A percentile compares a stretch with the other conserved stretches of the same genome.
These are phyloP conservation scores for Cepaea hortensis DNA, from an alignment of 2,888 invertebrate species.

Conservation along the genomic window DNA sequence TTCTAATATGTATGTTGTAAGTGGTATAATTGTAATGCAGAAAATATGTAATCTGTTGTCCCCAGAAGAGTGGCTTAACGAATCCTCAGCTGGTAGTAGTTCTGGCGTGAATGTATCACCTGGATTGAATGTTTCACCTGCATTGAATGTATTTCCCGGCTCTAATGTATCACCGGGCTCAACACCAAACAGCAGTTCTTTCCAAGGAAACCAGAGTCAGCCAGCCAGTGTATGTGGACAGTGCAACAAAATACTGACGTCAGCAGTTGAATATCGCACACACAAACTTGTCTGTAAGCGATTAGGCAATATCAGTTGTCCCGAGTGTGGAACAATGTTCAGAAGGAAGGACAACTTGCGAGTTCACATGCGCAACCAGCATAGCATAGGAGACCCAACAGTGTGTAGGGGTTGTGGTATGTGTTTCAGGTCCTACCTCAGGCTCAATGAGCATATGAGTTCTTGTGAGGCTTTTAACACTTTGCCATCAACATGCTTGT, in stretches of 20 bases:
- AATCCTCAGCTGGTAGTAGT: slow-evolving; percentile 14
- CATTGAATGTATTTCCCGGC: not conserved
- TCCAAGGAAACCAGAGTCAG: not conserved
- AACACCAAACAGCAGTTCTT: not conserved
- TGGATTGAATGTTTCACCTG: not conserved
- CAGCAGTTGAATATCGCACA: not conserved
- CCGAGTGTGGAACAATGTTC: slow-evolving; percentile 31
- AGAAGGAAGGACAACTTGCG: slow-evolving; percentile 49
- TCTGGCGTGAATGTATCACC: slow-evolving; percentile 19
- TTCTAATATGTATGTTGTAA: slow-evolving; percentile 17
- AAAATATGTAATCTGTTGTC: slow-evolving; percentile 29
- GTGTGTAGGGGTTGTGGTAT: slow-evolving; percentile 46
- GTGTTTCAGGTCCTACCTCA: slow-evolving; percentile 49
- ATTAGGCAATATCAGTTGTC: slow-evolving; percentile 18
- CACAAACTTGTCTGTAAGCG: slow-evolving; percentile 33
- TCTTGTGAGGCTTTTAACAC: slow-evolving; percentile 21
- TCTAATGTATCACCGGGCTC: slow-evolving; percentile 9
- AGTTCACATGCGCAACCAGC: slow-evolving; percentile 51
- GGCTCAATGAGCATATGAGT: slow-evolving; percentile 42
- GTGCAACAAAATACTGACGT: slow-evolving; percentile 44
- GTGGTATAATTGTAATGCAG: slow-evolving; percentile 18
- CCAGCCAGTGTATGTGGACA: slow-evolving; percentile 41
- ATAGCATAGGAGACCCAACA: slow-evolving; percentile 47
- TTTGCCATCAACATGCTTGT: not conserved
- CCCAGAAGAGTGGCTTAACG: slow-evolving; percentile 16